A percentile compares a stretch with the other conserved stretches of the same genome.
Evolutionary conservation across 1,140 invertebrate genomes (phyloP).

Genomic region (Coenobita brevimanus): DNA sequence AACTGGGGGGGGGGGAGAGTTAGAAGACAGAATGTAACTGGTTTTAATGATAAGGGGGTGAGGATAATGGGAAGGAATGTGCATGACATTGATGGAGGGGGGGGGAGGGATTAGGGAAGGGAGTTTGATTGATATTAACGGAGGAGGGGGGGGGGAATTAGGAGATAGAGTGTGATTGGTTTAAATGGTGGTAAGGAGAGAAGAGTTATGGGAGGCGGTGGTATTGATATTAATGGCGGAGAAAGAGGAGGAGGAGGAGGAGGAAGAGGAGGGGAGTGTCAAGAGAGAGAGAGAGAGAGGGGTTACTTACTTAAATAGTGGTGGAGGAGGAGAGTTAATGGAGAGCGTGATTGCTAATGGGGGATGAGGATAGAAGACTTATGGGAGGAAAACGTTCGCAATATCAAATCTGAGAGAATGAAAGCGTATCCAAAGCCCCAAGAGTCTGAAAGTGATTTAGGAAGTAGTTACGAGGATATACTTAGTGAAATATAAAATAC

Average conservation of each 20-base stretch:
- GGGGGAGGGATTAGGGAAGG: not conserved
- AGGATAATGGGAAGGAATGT: not conserved
- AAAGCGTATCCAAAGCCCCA: too few relatives aligned
- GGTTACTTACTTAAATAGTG: not conserved
- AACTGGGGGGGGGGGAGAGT: not conserved
- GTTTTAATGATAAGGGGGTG: not conserved
- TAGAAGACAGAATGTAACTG: not conserved
- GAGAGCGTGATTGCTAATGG: too few relatives aligned
- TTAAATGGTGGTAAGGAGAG: not conserved
- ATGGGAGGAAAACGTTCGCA: too few relatives aligned
- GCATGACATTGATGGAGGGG: too few relatives aligned
- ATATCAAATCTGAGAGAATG: too few relatives aligned
- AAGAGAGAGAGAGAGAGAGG: not conserved
- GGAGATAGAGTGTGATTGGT: too few relatives aligned
- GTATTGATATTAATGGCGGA: not conserved
- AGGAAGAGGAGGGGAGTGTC: not conserved
- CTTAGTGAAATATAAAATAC: not conserved
- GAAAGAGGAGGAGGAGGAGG: constrained; percentile 13
- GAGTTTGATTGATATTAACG: not conserved
- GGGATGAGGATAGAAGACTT: too few relatives aligned
- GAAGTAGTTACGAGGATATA: not conserved
- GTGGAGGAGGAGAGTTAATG: too few relatives aligned
- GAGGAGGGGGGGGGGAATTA: not conserved
- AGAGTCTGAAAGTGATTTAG: not conserved
- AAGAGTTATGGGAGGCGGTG: not conserved